Evolutionary conservation across 2,113 vertebrate genomes (phyloP), one percentile per base, ranked within the genome.

Genomic region (Poeciliopsis occidentalis): DNA sequence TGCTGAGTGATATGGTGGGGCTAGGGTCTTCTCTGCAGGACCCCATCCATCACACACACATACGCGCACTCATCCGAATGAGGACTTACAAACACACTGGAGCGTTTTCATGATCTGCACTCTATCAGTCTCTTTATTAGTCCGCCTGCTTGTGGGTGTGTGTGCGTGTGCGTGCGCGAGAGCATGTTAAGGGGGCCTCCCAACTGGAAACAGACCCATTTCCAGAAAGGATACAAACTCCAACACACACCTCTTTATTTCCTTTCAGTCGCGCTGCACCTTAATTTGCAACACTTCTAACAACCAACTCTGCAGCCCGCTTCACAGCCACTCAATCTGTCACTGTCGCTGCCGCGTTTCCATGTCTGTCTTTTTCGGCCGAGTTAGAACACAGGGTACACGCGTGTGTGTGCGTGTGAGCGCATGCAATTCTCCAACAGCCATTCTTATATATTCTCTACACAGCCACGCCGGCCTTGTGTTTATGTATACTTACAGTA

Each of bases 211-310:
- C 88, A 89, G 88, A 88, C 78, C 77, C 64, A 78, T 81, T 84
- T 80, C 87, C 84, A 89, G 75, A 89, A 79, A 80, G 86, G 87
- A 88, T 87, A 88, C 83, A 91, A 82, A 89, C 85, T 84, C 86
- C 84, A 84, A 91, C 88, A 89, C 88, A 92, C 87, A 92, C 88
- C 87, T 86, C 80, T 86, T 88, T 90, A 90, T 93, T 91, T 89
- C 90, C 88, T 85, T 85, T 92, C 89, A 86, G 88, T 85, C 78
- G 60, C 81, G 80, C 70, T 81, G 85, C 82, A 64, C 76, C 83
- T 93, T 92, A 89, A 93, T 93, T 90, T 87, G 89, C 86, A 89
- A 92, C 92, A 91, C 92, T 85, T 92, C 87, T 87, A 90, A 92
- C 89, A 89, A 89, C 84, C 86, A 78, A 83, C 86, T 79, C 82